These are phyloP conservation scores for Myotis myotis DNA, from an alignment of 2,797 vertebrate species.

Conservation along the genomic window DNA sequence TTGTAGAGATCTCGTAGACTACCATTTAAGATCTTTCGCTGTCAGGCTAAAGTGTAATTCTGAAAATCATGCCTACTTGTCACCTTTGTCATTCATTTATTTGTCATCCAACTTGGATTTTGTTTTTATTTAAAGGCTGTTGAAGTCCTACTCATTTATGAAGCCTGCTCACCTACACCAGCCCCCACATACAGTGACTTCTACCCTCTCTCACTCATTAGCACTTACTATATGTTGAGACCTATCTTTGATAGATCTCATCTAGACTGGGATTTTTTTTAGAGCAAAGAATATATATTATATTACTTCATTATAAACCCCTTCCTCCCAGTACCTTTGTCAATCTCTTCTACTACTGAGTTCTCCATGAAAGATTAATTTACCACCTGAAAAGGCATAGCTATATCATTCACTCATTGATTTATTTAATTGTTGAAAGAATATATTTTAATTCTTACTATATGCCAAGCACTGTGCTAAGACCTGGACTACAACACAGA, in stretches of 20 bases:
- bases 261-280: background rate
- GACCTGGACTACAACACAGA: background rate
- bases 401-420: background rate
- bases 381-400: background rate
- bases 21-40: background rate
- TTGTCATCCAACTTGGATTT: background rate
- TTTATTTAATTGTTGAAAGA: background rate
- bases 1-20: background rate
- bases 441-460: background rate
- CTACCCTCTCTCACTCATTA: background rate
- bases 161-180: background rate
- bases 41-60: background rate
- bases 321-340: background rate
- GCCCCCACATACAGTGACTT: background rate
- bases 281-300: background rate
- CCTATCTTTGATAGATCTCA: background rate
- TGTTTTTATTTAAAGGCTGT: background rate
- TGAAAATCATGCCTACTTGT: background rate
- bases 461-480: background rate
- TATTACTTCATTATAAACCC: background rate
- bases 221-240: background rate
- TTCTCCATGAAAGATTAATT: slow-evolving; percentile 10
- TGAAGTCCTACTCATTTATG: background rate
- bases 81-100: background rate
- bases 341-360: background rate